phyloP scores from a whole-genome alignment of 1,140 invertebrate species.

The Orchestia grillus region DNA sequence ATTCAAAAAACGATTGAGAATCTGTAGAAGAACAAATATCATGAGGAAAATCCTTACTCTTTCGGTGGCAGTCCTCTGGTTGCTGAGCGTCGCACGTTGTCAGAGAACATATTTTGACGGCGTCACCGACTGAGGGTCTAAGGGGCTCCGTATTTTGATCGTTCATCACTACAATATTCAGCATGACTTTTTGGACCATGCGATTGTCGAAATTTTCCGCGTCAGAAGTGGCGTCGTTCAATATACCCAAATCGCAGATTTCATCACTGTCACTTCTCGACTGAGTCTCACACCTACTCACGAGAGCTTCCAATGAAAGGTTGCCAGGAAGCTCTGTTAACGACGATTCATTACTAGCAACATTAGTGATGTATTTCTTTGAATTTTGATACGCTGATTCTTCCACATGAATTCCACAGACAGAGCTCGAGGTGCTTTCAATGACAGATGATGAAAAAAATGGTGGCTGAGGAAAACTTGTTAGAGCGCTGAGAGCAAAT shows the following conservation, averaged over 20 bases:
- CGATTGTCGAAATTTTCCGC: neutral
- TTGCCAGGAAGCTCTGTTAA: neutral
- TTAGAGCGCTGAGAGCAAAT: neutral
- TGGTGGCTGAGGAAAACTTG: neutral
- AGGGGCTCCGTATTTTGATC: neutral
- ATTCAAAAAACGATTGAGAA: conserved; percentile 46
- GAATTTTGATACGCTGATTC: neutral
- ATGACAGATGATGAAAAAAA: neutral
- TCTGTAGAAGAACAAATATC: neutral
- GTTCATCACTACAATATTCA: conserved; percentile 6
- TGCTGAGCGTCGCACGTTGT: neutral
- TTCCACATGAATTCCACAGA: neutral
- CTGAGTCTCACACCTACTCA: neutral
- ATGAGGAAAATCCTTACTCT: neutral
- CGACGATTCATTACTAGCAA: neutral
- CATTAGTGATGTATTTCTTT: neutral
- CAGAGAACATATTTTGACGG: neutral
- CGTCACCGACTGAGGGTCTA: neutral
- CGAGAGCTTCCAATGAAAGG: neutral
- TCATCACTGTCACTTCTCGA: neutral
- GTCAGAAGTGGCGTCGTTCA: neutral
- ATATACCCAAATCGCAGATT: neutral
- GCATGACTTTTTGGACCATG: neutral
- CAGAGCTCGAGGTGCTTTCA: neutral
- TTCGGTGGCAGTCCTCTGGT: neutral